Base-by-base conservation (phyloP, 2,797 vertebrate species). In the Artibeus jamaicensis region DNA sequence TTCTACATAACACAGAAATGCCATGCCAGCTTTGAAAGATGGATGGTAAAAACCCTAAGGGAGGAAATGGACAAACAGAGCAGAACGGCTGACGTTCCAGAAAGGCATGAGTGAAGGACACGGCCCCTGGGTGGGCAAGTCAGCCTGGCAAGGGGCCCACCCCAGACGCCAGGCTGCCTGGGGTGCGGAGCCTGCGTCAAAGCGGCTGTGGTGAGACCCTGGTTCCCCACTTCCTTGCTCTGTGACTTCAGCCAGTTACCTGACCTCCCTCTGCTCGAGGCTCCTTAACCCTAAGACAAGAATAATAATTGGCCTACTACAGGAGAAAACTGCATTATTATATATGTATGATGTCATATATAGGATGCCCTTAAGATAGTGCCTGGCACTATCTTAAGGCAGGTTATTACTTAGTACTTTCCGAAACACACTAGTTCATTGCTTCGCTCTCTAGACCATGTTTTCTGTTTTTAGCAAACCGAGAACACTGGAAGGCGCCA, bases 91-190 rank as follows among this genome's bases (percentile, higher is more conserved):
- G 42, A 12, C 29, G 11, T 57, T 19, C 37, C 44, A 19, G 22
- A 48, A 42, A 46, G 9, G 22, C 8, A 10, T 0, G n/a, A n/a
- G n/a, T n/a, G n/a, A 22, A 19, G 39, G n/a, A n/a, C 55, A 6
- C 12, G 18, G 22, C 26, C 73, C 78, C 46, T 3, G 24, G 39
- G 26, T 48, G 55, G 59, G 48, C 57, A 68, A 44, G 53, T 37
- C 2, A 32, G 89, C 21, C 16, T 10, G 32, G 55, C 12, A 12
- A 44, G 46, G 57, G 16, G 9, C 14, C 48, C 70, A 3, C 65
- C 1, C 1, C 44, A 16, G 37, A 22, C 0, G 6, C 44, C 0
- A 3, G 50, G 65, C 0, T 0, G 37, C 34, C 44, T 11, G n/a
- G 29, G 44, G 22, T 14, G 26, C 0, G 1, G 82, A 4, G 9